phyloP scores from a whole-genome alignment of 2,888 invertebrate genomes.

The Eupeodes latifasciatus region DNA sequence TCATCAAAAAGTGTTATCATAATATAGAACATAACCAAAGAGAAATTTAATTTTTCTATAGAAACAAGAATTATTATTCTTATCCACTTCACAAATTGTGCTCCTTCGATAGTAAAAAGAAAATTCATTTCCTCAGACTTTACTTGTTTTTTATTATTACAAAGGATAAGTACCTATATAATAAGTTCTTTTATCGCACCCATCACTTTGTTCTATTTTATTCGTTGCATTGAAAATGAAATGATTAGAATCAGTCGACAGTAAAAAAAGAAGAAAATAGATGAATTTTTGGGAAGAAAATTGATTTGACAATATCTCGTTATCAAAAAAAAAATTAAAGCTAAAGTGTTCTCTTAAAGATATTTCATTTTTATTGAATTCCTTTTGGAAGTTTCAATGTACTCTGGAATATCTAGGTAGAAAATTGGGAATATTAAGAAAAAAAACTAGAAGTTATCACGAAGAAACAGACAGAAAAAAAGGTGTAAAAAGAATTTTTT shows the following conservation, averaged over 20 bases:
- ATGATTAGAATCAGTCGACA: slow-evolving; percentile 33
- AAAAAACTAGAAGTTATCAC: neutral
- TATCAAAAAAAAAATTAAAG: neutral
- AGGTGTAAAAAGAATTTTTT: slow-evolving; percentile 11
- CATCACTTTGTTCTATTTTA: neutral
- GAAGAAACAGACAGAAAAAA: neutral
- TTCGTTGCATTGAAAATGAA: neutral
- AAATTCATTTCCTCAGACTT: neutral
- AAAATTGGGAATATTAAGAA: slow-evolving; percentile 61
- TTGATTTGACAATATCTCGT: neutral
- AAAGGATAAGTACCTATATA: neutral
- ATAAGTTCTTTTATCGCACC: neutral
- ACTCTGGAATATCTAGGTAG: slow-evolving; percentile 19
- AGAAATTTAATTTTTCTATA: too few species aligned
- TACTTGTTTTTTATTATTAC: neutral
- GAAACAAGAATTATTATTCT: neutral
- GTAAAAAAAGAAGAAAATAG: neutral
- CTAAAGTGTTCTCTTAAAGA: neutral
- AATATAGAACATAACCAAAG: too few species aligned
- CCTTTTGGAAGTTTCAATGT: neutral
- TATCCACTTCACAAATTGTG: neutral
- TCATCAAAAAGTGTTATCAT: too few species aligned
- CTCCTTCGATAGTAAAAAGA: neutral
- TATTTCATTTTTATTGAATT: slow-evolving; percentile 19
- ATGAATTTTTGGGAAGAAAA: neutral